phyloP scores from a whole-genome alignment of 1,140 invertebrate genomes.

The Limonius californicus region DNA sequence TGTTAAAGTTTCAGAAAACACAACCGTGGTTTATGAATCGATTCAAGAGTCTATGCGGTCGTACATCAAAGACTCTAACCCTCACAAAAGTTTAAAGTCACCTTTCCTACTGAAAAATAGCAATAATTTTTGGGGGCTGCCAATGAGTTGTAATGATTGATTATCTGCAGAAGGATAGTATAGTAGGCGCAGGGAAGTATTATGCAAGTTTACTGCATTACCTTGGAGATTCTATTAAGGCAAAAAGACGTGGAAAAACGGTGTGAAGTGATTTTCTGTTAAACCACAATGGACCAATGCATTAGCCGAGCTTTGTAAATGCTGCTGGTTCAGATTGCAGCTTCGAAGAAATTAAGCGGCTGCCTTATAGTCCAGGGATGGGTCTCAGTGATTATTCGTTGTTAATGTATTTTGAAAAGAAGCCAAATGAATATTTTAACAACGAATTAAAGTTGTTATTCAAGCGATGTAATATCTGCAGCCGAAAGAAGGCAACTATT shows the following conservation, averaged over 20 bases:
- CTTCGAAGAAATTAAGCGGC: neutral
- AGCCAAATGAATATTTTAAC: too few species aligned
- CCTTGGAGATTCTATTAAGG: neutral
- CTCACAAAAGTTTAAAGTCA: too few species aligned
- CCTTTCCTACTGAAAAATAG: too few species aligned
- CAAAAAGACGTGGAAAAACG: neutral
- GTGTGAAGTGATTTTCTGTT: neutral
- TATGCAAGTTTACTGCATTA: neutral
- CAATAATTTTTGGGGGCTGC: neutral
- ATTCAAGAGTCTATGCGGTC: too few species aligned
- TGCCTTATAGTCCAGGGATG: neutral
- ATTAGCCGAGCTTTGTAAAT: too few species aligned
- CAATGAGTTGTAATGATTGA: neutral
- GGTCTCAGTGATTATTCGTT: neutral
- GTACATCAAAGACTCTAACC: too few species aligned
- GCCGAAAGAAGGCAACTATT: too few species aligned
- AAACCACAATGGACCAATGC: neutral
- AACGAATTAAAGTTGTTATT: too few species aligned
- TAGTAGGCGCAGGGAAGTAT: neutral
- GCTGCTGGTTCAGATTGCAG: neutral
- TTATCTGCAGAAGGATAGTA: neutral
- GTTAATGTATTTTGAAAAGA: neutral
- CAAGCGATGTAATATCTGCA: too few species aligned
- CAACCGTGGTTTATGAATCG: too few species aligned
- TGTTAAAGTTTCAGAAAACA: too few species aligned